Conservation (phyloP, 2,797 vertebrate species). For the Adelosebastes latens region DNA sequence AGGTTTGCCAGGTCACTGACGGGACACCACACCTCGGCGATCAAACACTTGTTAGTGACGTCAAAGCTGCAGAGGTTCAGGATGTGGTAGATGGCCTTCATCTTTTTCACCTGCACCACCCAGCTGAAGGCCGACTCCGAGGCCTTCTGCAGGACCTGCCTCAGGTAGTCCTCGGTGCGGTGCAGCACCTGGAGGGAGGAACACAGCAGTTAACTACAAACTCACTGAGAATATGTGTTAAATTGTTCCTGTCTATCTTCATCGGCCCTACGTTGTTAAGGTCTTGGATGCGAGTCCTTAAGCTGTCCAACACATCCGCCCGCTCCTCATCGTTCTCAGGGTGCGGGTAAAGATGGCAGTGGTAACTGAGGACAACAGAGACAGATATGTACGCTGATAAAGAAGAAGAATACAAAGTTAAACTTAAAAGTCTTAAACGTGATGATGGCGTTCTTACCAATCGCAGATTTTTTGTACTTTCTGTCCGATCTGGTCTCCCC, state of each 20-base stretch:
- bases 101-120: conserved; percentile 94
- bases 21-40: conserved; percentile 98
- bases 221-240: neutral
- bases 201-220: neutral
- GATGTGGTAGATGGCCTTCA: conserved; percentile 98
- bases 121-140: conserved; percentile 91
- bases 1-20: conserved; percentile 89
- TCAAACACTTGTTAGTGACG: conserved; percentile 98
- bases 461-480: conserved; percentile 99
- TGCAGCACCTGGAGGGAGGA: conserved; percentile 87
- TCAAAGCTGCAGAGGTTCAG: conserved; percentile 98
- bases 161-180: conserved; percentile 95
- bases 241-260: conserved; percentile 40
- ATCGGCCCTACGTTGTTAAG: conserved; percentile 87
- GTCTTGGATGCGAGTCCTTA: conserved; percentile 93
- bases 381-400: neutral
- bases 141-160: conserved; percentile 93
- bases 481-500: conserved; percentile 98
- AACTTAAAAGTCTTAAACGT: neutral
- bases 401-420: neutral
- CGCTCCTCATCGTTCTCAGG: conserved; percentile 90
- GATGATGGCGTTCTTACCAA: conserved; percentile 83
- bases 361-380: conserved; percentile 84
- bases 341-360: conserved; percentile 96
- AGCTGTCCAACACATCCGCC: conserved; percentile 88